Evolutionary conservation across 1,140 invertebrate species (phyloP), one percentile per base, ranked within the genome.

Genomic region (Mya arenaria): DNA sequence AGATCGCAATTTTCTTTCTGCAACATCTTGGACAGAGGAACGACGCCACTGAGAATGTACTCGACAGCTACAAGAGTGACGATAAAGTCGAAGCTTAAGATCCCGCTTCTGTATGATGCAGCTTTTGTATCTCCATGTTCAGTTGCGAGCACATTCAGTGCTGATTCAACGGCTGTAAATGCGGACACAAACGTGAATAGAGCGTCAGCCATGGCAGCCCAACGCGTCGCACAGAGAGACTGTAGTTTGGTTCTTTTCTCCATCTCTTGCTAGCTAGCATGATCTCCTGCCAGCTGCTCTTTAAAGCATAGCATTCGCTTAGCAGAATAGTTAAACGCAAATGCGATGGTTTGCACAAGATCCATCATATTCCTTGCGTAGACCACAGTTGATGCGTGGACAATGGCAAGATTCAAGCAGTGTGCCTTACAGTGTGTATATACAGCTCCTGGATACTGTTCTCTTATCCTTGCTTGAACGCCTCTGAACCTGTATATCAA

Each of bases 231-330:
- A 19, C 41, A 48, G 10, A 48, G 19, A 48, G 41, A 48, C 10
- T 19, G 41, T 19, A 48, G 41, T 19, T 48, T 48, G 41, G 41
- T 48, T 10, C 41, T 10, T 19, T 48, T 19, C 19, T 10, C 41
- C 41, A 48, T 48, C 10, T 10, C 41, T 19, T 48, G 10, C 41
- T 19, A 13, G 41, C 41, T 48, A 13, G 19, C 19, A 48, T 25
- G 52, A 30, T 80, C 52, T 17, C 34, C 3, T 23, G 41, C 58
- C 0, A 84, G 41, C 34, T 79, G 62, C 6, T 74, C 37, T 15
- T 41, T 8, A 55, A 72, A 84, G 15, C 63, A 15, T 17, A 68
- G 8, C 39, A 75, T 34, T 37, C 63, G 56, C 48, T 84, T 84
- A 5, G 68, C 60, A 0, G 44, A 80, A 55, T 84, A 80, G 30